Conservation (phyloP, 2,797 vertebrate genomes). For the Anisognathus igniventris region DNA sequence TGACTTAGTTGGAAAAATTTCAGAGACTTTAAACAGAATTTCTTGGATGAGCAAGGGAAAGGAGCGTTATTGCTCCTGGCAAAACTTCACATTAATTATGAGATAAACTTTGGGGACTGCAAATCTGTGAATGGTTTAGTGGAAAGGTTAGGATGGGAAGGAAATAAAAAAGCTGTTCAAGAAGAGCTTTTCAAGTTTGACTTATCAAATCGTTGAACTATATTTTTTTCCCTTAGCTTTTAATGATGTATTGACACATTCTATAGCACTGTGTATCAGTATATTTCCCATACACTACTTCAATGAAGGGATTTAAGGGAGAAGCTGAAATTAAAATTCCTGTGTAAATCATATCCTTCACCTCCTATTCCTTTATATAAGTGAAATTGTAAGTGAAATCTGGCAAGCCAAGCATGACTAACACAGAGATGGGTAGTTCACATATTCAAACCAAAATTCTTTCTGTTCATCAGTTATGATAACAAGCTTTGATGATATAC, state of each 20-base stretch:
- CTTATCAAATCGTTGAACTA: neutral
- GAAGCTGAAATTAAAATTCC: neutral
- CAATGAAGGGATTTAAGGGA: neutral
- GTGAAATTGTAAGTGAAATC: neutral
- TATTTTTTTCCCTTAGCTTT: neutral
- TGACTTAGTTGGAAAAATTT: neutral
- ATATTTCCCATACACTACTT: neutral
- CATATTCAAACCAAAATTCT: neutral
- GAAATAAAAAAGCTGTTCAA: neutral
- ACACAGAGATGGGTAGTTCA: neutral
- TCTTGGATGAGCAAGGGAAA: neutral
- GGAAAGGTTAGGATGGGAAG: neutral
- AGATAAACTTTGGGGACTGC: neutral
- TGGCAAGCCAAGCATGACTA: neutral
- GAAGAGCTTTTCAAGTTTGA: neutral
- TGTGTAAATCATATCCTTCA: neutral
- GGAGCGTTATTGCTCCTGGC: neutral
- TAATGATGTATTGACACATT: neutral
- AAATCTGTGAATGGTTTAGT: neutral
- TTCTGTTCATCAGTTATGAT: neutral
- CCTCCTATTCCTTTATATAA: neutral
- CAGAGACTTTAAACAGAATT: slow-evolving; percentile 14
- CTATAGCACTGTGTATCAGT: neutral
- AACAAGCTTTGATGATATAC: neutral
- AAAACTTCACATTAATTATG: neutral